Base-by-base conservation (phyloP, 2,797 vertebrate genomes). In the Taeniopygia guttata region DNA sequence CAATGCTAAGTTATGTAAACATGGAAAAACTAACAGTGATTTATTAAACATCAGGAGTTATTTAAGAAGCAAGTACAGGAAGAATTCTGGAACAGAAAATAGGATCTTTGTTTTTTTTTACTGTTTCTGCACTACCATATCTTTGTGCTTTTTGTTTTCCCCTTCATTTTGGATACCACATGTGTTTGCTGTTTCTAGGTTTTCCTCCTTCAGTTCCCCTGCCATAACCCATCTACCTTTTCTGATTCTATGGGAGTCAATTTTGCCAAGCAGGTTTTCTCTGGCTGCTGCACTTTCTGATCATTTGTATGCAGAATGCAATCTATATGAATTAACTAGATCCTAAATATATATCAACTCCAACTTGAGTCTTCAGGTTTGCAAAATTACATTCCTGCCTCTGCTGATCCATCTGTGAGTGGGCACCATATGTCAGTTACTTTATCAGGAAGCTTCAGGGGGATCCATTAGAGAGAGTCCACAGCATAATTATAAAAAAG, bases 401-500 rank as follows among this genome's bases (percentile, higher is more conserved):
- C 87, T 93, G 86, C 84, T 89, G 90, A 92, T 95, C 96, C 88
- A 91, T 97, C 94, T 96, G 82, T 32, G 59, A 84, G 75, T 87
- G 95, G 75, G 92, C 95, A 92, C 96, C 96, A 96, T 96, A 97
- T 95, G 96, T 93, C 92, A 94, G 84, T 95, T 95, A 89, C 92
- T 97, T 95, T 97, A 95, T 96, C 78, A 75, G 89, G 87, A 96
- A 87, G 89, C 95, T 97, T 97, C 90, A 94, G 96, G 95, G 95
- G 87, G 95, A 93, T 94, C 96, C 87, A 94, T 97, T 95, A 97
- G 84, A 94, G 68, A 92, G 89, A 94, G 93, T 92, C 93, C 30
- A 0, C 81, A 87, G 75, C 91, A 92, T 95, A 97, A 97, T 96
- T 94, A 97, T 94, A 92, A 96, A 80, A 96, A 92, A 85, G 95